These are phyloP conservation scores for Medauroidea extradentata DNA, from an alignment of 1,140 invertebrate species.

Conservation along the genomic window DNA sequence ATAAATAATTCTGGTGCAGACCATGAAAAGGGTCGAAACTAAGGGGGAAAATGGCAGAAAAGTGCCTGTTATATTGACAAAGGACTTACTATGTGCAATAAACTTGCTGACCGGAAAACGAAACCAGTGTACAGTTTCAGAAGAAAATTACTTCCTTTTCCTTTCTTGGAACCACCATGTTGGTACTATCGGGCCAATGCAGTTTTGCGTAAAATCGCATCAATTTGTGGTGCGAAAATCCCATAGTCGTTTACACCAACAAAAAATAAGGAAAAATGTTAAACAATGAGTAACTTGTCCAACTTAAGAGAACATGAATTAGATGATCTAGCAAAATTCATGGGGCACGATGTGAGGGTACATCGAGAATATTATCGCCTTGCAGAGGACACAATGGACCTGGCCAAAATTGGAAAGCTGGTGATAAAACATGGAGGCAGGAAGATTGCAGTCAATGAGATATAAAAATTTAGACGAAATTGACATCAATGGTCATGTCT, in stretches of 20 bases:
- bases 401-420: constrained; percentile 10
- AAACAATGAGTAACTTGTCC: constrained; percentile 9
- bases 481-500: background rate
- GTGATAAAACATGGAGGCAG: constrained; percentile 1
- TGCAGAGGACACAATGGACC: constrained; percentile 6
- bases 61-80: constrained; percentile 12
- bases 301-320: constrained; percentile 13
- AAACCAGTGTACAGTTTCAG: background rate
- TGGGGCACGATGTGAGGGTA: constrained; percentile 21
- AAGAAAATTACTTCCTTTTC: background rate
- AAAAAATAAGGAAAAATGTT: constrained; percentile 19
- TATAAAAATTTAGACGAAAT: constrained; percentile 3
- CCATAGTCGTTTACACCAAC: constrained; percentile 7
- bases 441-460: background rate
- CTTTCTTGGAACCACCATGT: background rate
- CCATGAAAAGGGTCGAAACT: constrained; percentile 10
- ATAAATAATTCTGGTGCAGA: constrained; percentile 10
- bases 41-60: constrained; percentile 12
- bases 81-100: background rate
- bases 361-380: constrained; percentile 19
- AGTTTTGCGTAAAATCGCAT: background rate
- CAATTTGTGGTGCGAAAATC: constrained; percentile 6
- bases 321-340: constrained; percentile 13
- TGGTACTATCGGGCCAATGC: background rate
- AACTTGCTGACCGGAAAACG: constrained; percentile 1